Evolutionary conservation across 2,797 vertebrate species (phyloP).

Genomic region (Heteromormyrus szaboi): DNA sequence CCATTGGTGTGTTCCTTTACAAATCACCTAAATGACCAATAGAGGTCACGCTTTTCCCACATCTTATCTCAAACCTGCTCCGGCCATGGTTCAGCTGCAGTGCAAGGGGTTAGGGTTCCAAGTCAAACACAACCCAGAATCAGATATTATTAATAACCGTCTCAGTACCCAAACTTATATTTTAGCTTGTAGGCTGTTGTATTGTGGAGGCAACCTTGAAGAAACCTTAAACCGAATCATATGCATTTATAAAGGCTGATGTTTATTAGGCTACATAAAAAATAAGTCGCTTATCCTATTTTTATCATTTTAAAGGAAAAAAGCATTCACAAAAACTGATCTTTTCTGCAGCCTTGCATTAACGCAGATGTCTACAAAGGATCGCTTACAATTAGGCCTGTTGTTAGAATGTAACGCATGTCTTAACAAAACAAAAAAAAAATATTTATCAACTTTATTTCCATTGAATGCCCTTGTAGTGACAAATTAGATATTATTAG

Average conservation of each 20-base stretch:
- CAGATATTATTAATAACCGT: not conserved
- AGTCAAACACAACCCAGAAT: not conserved
- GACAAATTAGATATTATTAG: not conserved
- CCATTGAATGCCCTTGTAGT: not conserved
- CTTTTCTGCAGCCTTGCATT: not conserved
- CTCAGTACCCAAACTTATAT: not conserved
- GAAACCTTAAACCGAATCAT: not conserved
- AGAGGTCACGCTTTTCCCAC: not conserved
- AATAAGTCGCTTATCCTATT: not conserved
- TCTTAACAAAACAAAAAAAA: not conserved
- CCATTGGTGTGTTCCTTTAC: not conserved
- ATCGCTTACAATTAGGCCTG: not conserved
- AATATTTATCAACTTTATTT: not conserved
- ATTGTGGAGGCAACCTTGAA: not conserved
- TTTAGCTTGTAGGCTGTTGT: not conserved
- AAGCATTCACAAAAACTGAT: not conserved
- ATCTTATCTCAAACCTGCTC: not conserved
- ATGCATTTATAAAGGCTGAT: not conserved
- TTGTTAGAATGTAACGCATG: not conserved
- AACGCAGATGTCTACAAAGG: not conserved
- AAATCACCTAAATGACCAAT: not conserved
- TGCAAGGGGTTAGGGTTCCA: not conserved
- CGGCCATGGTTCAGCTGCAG: not conserved
- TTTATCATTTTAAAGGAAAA: not conserved
- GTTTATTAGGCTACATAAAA: not conserved